Percentiles rank a stretch among this genome's conserved stretches.
Evolutionary conservation across 2,797 vertebrate genomes (phyloP).

Genomic region (Coluber constrictor): DNA sequence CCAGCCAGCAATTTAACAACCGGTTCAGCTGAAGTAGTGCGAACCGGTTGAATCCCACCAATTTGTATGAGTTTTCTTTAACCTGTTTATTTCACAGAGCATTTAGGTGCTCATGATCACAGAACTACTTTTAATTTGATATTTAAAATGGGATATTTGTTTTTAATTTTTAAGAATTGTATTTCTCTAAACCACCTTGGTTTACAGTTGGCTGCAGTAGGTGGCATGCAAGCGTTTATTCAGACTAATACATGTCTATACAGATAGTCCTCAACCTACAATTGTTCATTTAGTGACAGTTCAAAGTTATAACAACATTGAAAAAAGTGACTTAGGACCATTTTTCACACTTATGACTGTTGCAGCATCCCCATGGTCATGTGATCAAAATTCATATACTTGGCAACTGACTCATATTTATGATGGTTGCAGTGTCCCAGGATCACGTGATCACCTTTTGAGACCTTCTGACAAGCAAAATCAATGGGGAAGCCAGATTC

Average conservation of each 20-base stretch:
- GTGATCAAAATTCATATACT: too few species aligned
- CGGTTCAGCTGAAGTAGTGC: too few species aligned
- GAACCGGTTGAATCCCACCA: neutral
- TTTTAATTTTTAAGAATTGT: neutral
- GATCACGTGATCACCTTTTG: neutral
- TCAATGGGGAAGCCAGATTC: neutral
- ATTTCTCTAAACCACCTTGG: neutral
- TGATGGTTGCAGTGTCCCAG: too few species aligned
- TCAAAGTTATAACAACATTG: too few species aligned
- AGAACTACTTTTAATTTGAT: neutral
- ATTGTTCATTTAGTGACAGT: too few species aligned
- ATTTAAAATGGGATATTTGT: neutral
- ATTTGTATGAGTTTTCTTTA: neutral
- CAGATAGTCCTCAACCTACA: too few species aligned
- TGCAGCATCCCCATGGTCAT: too few species aligned
- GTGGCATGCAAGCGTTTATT: neutral
- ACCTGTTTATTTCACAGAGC: neutral
- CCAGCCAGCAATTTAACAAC: too few species aligned
- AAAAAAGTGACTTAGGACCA: too few species aligned
- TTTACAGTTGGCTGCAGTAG: neutral
- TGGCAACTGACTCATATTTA: too few species aligned
- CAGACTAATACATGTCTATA: neutral
- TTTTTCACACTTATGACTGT: too few species aligned
- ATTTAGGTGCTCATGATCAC: neutral
- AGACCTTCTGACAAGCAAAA: neutral